Evolutionary conservation across 2,888 invertebrate species (phyloP), one percentile per base, ranked within the genome.

Genomic region (Drosophila colorata): DNA sequence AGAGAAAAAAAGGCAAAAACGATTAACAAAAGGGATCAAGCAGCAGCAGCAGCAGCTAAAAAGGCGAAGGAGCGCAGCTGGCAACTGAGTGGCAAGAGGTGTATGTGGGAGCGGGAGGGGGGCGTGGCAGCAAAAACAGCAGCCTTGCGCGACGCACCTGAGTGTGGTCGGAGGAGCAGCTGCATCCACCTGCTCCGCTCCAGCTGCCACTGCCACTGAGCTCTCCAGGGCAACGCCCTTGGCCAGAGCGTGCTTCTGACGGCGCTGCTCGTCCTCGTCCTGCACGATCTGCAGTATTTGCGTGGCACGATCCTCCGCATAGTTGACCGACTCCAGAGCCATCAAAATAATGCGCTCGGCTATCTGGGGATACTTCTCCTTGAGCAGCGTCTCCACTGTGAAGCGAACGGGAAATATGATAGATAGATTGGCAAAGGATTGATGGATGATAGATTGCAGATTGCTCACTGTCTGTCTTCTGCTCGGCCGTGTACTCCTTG

Each of bases 261-360:
- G 87, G n/a, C 86, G 90, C 16, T 88, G 80, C 90, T 91, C 93
- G 82, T 96, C 96, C 82, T 96, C 96, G 69, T 95, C 92, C 53
- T 90, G 90, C 0, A 91, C 96, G 31, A 95, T 95, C 78, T 94
- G 93, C 55, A 98, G 93, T 74, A 98, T 96, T 91, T 96, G 96
- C 75, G 94, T 95, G 0, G 97, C 97, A 57, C 96, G 94, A 56
- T 95, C 95, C 90, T 97, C 97, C 74, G 97, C 95, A 92, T 95
- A 98, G 88, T 96, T 95, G 0, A 97, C 97, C 88, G 97, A 97
- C 87, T 98, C 98, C 71, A 98, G 92, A 0, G 98, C 98, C 91
- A 98, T 95, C 1, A 95, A 93, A 52, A 98, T 95, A 11, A 98
- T 95, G 69, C 96, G 94, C 78, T 97, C 97, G 0, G 97, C 95